Base-by-base conservation (phyloP, 2,888 invertebrate species). In the Caenorhabditis wallacei region DNA sequence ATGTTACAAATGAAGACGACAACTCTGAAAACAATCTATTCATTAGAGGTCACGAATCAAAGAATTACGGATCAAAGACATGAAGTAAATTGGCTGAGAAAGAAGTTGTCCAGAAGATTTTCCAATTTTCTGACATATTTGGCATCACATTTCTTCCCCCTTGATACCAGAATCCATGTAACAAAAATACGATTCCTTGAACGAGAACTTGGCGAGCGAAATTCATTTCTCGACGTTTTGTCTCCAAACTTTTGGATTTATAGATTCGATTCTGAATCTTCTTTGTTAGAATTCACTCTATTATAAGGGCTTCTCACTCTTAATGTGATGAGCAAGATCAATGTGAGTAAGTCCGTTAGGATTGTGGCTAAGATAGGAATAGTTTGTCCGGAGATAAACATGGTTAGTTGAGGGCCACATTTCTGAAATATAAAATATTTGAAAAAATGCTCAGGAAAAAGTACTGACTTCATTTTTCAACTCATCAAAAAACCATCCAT, bases 1-100 rank as follows among this genome's bases (percentile, higher is more conserved):
- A 75, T 48, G 30, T 75, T 75, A 48, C 63, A 75, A 2, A 75
- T 35, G 37, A 75, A 66, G 1, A 75, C 74, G 8, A 75, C 57
- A 20, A 66, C 37, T 75, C 74, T 75, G 64, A 35, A 75, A 56
- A 22, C 0, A 1, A 8, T 16, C 30, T 7, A 10, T 18, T 10
- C 18, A 20, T 37, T 4, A 54, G 18, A 48, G 35, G 20, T n/a
- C n/a, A n/a, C n/a, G n/a, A n/a, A n/a, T n/a, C n/a, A n/a, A 10
- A 22, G 22, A 10, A 61, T 61, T 10, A 72, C 71, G 71, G 71
- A 26, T 72, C 71, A 40, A 72, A 72, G 13, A 72, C 61, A 26
- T 72, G 71, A 4, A 72, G 53, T 13, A 72, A 18, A 40, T 63
- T 72, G 2, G 71, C 35, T n/a, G 71, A 61, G 35, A 72, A 72